These are phyloP conservation scores for Coleophora flavipennella DNA, from an alignment of 2,888 invertebrate species.

Conservation along the genomic window DNA sequence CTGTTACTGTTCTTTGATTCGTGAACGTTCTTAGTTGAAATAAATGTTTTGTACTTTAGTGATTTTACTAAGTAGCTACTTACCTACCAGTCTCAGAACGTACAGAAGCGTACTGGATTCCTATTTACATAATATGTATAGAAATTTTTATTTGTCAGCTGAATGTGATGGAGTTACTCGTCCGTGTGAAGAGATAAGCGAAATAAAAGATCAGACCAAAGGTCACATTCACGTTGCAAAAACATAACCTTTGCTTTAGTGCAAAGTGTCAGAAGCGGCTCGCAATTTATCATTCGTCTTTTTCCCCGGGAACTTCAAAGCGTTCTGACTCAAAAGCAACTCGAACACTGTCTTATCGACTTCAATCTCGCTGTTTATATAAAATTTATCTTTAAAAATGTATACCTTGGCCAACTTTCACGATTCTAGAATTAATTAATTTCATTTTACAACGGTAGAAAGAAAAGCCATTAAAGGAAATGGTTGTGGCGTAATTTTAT, in stretches of 20 bases:
- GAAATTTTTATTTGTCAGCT: conserved; percentile 41
- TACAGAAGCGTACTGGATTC: no score
- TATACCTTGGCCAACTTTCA: not conserved
- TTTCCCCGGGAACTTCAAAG: conserved; percentile 44
- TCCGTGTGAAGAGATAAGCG: conserved; percentile 43
- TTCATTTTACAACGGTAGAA: no score
- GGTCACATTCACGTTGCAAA: conserved; percentile 28
- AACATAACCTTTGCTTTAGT: conserved; percentile 9
- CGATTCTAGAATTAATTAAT: conserved; percentile 3
- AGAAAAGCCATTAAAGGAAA: no score
- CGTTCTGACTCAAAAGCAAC: conserved; percentile 28
- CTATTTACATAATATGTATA: conserved; percentile 8
- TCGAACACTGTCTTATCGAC: conserved; percentile 41
- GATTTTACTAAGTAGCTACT: no score
- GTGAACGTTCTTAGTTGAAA: no score
- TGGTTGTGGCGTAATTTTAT: no score
- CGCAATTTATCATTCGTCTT: conserved; percentile 53
- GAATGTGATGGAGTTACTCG: conserved; percentile 38
- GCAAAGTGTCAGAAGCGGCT: conserved; percentile 46
- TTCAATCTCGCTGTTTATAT: conserved; percentile 57
- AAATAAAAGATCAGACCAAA: conserved; percentile 44
- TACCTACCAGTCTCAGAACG: no score
- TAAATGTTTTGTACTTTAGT: no score
- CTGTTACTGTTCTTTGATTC: not conserved
- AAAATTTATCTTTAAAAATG: conserved; percentile 28